Conservation (phyloP, 2,888 invertebrate species). For the Mythimna loreyi region DNA sequence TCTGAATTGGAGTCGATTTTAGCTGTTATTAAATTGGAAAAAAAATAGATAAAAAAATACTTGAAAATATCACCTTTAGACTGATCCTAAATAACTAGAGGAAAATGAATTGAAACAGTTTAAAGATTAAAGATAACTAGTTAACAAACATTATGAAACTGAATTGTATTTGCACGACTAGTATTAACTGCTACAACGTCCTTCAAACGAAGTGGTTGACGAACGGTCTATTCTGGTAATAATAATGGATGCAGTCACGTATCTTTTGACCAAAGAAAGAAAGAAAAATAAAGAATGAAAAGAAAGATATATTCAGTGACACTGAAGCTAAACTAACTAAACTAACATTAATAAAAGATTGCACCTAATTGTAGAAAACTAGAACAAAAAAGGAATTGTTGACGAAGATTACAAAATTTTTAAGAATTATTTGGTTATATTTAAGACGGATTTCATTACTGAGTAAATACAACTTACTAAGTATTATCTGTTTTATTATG, state of each 20-base stretch:
- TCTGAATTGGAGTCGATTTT: no score
- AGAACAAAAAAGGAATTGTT: not conserved
- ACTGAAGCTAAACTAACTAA: slow-evolving; percentile 21
- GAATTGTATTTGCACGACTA: not conserved
- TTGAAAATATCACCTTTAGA: no score
- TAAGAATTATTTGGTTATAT: not conserved
- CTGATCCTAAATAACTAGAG: no score
- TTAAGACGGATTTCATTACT: no score
- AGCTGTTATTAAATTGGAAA: no score
- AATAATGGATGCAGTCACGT: slow-evolving; percentile 26
- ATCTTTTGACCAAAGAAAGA: not conserved
- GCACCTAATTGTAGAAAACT: not conserved
- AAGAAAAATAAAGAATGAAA: no score
- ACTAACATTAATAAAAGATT: not conserved
- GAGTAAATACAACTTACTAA: no score
- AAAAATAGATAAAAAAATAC: no score
- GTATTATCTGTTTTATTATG: no score
- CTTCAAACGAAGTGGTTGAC: slow-evolving; percentile 16
- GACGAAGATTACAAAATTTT: not conserved
- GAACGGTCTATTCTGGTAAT: not conserved
- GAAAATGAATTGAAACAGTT: not conserved
- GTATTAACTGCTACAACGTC: slow-evolving; percentile 7
- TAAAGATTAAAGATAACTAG: not conserved
- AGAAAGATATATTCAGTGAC: slow-evolving; percentile 7
- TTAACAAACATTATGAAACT: not conserved